Conservation (phyloP, 2,888 invertebrate species). For the Theodoxus fluviatilis region DNA sequence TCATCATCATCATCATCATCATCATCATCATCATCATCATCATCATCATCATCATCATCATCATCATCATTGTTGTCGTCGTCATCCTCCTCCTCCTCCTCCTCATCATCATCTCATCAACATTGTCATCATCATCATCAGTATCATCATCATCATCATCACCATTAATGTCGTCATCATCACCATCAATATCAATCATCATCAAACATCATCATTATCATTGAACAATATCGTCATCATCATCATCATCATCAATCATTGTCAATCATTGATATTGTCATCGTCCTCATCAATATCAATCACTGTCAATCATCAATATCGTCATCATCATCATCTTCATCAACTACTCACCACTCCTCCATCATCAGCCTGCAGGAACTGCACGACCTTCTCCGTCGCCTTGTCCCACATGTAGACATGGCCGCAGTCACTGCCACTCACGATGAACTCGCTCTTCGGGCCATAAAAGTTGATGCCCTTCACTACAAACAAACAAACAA, state of each 20-base stretch:
- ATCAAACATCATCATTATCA: too few relatives aligned
- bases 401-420: slow-evolving; percentile 89
- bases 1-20: not conserved
- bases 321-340: not conserved
- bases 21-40: not conserved
- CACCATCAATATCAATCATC: not conserved
- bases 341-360: slow-evolving; percentile 74
- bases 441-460: slow-evolving; percentile 85
- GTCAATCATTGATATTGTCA: not conserved
- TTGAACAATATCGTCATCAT: not conserved
- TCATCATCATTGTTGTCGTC: not conserved
- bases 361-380: slow-evolving; percentile 71
- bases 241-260: slow-evolving; percentile 11
- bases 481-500: slow-evolving; percentile 67
- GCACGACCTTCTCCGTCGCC: slow-evolving; percentile 85
- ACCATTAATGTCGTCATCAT: not conserved
- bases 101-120: not conserved
- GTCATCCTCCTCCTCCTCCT: not conserved
- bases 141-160: not conserved
- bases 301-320: not conserved
- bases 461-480: slow-evolving; percentile 96
- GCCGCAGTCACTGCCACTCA: slow-evolving; percentile 94
- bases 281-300: not conserved
- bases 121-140: not conserved
- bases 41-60: not conserved